A percentile compares a stretch with the other conserved stretches of the same genome.
Conservation (phyloP, 2,888 invertebrate species). For the Aricia artaxerxes region DNA sequence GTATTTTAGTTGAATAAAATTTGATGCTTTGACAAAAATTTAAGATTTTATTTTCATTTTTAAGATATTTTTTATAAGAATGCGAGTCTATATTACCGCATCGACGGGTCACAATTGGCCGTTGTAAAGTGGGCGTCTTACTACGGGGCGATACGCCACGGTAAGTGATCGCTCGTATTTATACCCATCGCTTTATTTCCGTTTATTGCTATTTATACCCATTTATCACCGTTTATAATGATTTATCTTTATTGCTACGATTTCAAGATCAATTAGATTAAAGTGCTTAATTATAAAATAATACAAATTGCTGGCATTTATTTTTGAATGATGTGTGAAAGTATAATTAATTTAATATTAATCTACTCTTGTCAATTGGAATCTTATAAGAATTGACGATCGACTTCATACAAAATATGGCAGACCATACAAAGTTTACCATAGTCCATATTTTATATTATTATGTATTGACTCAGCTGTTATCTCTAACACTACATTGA, state of each 20-base stretch:
- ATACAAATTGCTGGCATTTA: not conserved
- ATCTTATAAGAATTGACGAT: not conserved
- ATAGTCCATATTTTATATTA: no score
- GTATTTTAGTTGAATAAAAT: no score
- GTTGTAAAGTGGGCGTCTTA: slow-evolving; percentile 31
- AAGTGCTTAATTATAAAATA: slow-evolving; percentile 31
- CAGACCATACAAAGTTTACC: no score
- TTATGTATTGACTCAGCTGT: no score
- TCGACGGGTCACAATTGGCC: slow-evolving; percentile 26
- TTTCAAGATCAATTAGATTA: slow-evolving; percentile 34
- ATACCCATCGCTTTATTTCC: slow-evolving; percentile 23
- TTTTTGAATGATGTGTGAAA: not conserved
- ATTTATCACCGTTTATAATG: slow-evolving; percentile 28
- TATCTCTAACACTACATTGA: no score
- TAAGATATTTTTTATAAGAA: not conserved
- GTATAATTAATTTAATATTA: not conserved
- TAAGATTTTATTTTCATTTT: no score
- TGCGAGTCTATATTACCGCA: not conserved
- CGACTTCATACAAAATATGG: no score
- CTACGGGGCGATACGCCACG: slow-evolving; percentile 27
- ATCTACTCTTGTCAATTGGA: not conserved
- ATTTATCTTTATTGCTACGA: slow-evolving; percentile 34
- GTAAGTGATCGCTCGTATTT: slow-evolving; percentile 28
- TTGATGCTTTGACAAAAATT: no score
- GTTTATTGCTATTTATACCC: slow-evolving; percentile 27